Evolutionary conservation across 2,888 invertebrate genomes (phyloP).

Genomic region (Scrobipalpa atriplicella): DNA sequence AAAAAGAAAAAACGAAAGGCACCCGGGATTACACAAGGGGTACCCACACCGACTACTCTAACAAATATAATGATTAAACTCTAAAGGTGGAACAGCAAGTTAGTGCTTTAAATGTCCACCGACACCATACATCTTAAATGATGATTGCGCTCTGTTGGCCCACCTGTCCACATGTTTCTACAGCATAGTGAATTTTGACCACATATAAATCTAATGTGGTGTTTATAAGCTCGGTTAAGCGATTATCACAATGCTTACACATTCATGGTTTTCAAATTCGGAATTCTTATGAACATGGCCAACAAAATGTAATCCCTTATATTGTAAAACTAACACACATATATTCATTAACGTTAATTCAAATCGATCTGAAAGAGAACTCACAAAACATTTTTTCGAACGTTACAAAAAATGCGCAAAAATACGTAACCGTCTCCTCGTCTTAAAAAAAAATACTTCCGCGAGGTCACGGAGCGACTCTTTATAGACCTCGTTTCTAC

Average conservation of each 20-base stretch:
- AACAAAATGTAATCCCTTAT: conserved; percentile 59
- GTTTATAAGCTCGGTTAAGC: conserved; percentile 23
- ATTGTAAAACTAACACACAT: conserved; percentile 60
- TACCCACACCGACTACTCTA: conserved; percentile 82
- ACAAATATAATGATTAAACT: conserved; percentile 78
- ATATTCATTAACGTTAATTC: conserved; percentile 55
- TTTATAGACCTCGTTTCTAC: conserved; percentile 32
- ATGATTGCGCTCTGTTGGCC: conserved; percentile 61
- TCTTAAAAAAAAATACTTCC: conserved; percentile 3
- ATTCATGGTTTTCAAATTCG: conserved; percentile 11
- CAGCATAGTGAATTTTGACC: background rate
- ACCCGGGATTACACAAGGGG: conserved; percentile 80
- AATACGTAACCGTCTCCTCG: conserved; percentile 14
- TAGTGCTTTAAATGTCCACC: conserved; percentile 48
- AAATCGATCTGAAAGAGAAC: conserved; percentile 75
- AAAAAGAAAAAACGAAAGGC: conserved; percentile 74
- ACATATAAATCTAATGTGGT: conserved; percentile 13
- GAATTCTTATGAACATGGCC: conserved; percentile 43
- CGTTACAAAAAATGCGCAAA: conserved; percentile 33
- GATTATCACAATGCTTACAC: conserved; percentile 20
- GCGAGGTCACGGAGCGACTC: background rate
- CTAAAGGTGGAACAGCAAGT: conserved; percentile 68
- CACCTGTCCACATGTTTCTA: conserved; percentile 8
- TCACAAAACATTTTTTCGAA: conserved; percentile 56
- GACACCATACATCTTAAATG: conserved; percentile 53